Percentiles rank a stretch among this genome's conserved stretches.
Conservation (phyloP, 2,113 vertebrate genomes). For the Corythornis vintsioides region DNA sequence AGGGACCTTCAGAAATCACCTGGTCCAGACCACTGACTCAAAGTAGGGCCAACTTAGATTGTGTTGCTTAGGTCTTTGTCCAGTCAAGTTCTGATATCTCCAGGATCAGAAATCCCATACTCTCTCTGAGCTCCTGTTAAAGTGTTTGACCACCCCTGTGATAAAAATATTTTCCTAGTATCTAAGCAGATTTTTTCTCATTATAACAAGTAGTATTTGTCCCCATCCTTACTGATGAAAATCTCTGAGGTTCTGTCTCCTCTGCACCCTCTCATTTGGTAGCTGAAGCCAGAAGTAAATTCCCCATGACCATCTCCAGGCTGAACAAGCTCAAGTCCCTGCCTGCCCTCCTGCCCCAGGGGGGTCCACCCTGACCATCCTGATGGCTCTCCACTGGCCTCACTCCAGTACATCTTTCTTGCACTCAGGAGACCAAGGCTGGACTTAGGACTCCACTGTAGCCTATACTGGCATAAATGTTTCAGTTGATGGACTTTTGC, state of each 20-base stretch:
- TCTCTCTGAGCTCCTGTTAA: background rate
- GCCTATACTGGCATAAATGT: background rate
- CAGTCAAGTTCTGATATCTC: background rate
- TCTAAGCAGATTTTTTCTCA: background rate
- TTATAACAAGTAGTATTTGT: background rate
- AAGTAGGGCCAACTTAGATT: background rate
- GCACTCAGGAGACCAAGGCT: background rate
- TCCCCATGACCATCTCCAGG: background rate
- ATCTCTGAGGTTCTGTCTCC: background rate
- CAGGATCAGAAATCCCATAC: background rate
- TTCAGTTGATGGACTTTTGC: background rate
- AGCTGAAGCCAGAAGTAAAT: background rate
- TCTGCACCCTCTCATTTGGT: background rate
- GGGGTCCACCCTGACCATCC: background rate
- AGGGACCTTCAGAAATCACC: background rate
- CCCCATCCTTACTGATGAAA: background rate
- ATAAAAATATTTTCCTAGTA: background rate
- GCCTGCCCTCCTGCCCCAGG: background rate
- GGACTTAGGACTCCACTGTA: background rate
- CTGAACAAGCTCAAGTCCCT: background rate
- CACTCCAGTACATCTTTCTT: background rate
- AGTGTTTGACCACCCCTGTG: background rate
- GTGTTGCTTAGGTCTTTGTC: background rate
- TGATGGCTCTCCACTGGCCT: background rate
- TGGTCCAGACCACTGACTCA: background rate